Evolutionary conservation across 2,797 vertebrate species (phyloP), one percentile per base, ranked within the genome.

Genomic region (Brachymystax lenok): DNA sequence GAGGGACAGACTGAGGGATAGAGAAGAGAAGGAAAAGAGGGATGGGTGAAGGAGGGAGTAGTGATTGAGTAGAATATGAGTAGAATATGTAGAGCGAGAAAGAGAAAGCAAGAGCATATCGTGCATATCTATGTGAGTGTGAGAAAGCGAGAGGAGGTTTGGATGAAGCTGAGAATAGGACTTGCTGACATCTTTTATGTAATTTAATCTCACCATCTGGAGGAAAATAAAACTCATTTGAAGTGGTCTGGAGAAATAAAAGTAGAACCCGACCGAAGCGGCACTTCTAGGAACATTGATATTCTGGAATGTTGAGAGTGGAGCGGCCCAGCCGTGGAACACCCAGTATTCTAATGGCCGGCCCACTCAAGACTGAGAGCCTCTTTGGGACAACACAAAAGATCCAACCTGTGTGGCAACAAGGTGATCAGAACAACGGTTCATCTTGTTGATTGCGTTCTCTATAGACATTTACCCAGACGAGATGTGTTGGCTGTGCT

Each of bases 141-240:
- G 14, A 72, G 86, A 91, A 10, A 5, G 50, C 10, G 14, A 27
- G 21, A 3, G 1, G 30, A 13, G 52, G 19, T 33, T 92, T 82
- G 89, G 93, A 94, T 94, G 85, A 94, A 83, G 94, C 84, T 84
- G 94, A 95, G 94, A 91, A 94, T 94, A 94, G 90, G 91, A 92
- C 86, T 94, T 94, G 94, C 94, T 95, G 94, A 96, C 94, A 92
- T 88, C 94, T 90, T 95, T 95, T 94, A 92, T 95, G 93, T 96
- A 95, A 95, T 96, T 96, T 94, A 94, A 95, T 95, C 93, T 94
- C 93, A 89, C 95, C 95, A 96, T 96, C 95, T 96, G 95, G 94
- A 93, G 93, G 92, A 93, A 95, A 95, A 92, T 94, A 95, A 95
- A 95, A 93, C 92, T 88, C 94, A 95, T 95, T 90, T 95, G 79